Percentiles rank a stretch among this genome's conserved stretches.
Conservation (phyloP, 2,888 invertebrate species). For the Dynastes hyllus region DNA sequence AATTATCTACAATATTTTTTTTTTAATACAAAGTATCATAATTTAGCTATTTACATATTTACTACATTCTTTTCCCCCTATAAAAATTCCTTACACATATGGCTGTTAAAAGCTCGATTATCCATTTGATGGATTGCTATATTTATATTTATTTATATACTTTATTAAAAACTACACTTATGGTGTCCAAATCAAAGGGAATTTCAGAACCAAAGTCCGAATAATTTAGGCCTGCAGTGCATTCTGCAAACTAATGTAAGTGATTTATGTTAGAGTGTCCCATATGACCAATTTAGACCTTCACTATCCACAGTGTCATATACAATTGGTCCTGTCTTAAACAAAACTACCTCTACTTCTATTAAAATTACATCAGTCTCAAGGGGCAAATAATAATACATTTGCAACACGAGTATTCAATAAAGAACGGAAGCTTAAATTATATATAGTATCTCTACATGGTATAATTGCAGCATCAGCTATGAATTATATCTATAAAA, state of each 20-base stretch:
- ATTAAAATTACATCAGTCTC: slow-evolving; percentile 71
- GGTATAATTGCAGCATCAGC: slow-evolving; percentile 51
- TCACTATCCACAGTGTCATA: slow-evolving; percentile 52
- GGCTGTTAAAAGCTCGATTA: slow-evolving; percentile 50
- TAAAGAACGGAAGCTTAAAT: slow-evolving; percentile 63
- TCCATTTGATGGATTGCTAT: slow-evolving; percentile 38
- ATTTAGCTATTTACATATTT: slow-evolving; percentile 60
- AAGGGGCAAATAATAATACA: slow-evolving; percentile 70
- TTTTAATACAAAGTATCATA: slow-evolving; percentile 63
- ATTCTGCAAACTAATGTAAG: slow-evolving; percentile 28
- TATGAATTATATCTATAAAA: slow-evolving; percentile 20
- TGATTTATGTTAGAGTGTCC: slow-evolving; percentile 57
- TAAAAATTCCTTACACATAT: slow-evolving; percentile 44
- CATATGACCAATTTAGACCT: slow-evolving; percentile 52
- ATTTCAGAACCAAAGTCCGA: slow-evolving; percentile 31
- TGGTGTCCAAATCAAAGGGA: slow-evolving; percentile 13
- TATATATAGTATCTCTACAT: slow-evolving; percentile 44
- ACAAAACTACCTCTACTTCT: slow-evolving; percentile 61
- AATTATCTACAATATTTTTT: slow-evolving; percentile 64
- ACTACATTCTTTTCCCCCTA: slow-evolving; percentile 41
- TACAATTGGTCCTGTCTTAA: slow-evolving; percentile 64
- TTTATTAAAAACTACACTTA: slow-evolving; percentile 24
- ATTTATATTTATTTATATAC: slow-evolving; percentile 22
- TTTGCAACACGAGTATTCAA: slow-evolving; percentile 67
- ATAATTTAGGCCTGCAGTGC: slow-evolving; percentile 41